Conservation (phyloP, 2,888 invertebrate species). For the Ferdinandea cuprea region DNA sequence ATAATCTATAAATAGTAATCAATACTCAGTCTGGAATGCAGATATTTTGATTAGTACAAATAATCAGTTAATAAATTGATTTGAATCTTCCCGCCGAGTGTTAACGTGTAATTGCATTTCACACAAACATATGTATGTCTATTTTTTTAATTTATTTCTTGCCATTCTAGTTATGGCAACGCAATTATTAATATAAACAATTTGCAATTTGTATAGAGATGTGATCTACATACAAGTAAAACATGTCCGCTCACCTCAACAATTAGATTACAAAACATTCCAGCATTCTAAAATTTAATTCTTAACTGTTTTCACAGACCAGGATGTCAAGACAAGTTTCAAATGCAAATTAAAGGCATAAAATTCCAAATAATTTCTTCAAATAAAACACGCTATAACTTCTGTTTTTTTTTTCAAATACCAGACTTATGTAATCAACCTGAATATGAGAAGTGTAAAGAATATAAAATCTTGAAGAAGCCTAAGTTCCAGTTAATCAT, state of each 20-base stretch:
- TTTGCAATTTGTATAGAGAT: neutral
- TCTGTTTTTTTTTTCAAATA: neutral
- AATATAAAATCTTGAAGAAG: neutral
- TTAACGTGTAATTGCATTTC: too few relatives aligned
- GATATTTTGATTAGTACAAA: too few relatives aligned
- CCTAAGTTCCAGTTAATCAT: neutral
- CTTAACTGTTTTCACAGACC: neutral
- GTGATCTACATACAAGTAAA: neutral
- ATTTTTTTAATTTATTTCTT: too few relatives aligned
- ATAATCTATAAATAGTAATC: too few relatives aligned
- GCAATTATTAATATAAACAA: neutral
- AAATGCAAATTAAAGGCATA: slow-evolving; percentile 6
- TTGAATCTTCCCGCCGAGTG: too few relatives aligned
- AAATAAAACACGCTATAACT: neutral
- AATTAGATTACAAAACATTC: neutral
- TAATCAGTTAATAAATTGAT: too few relatives aligned
- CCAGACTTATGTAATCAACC: slow-evolving; percentile 10
- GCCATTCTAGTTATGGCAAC: neutral
- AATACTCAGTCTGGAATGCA: too few relatives aligned
- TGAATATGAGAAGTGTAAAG: neutral
- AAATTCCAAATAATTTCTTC: neutral
- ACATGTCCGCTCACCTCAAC: neutral
- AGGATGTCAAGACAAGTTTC: neutral
- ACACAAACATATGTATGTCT: too few relatives aligned
- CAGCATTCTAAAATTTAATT: neutral